Evolutionary conservation across 2,888 invertebrate genomes (phyloP), one percentile per base, ranked within the genome.

Genomic region (Itoplectis maculator): DNA sequence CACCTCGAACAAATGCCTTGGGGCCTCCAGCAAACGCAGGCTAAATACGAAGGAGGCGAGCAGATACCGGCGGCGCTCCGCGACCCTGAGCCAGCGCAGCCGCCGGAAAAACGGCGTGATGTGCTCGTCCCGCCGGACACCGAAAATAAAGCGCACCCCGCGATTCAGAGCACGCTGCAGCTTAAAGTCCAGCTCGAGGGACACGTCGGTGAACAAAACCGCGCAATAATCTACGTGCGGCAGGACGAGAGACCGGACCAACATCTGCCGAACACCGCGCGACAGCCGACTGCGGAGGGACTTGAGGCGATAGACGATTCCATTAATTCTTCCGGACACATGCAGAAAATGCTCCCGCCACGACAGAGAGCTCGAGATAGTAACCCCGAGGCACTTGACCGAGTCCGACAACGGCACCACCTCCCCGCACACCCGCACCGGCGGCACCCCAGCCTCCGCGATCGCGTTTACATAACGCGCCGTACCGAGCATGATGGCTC

Each of bases 71-170:
- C 63, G 63, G 15, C 40, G 63, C 40, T 37, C 8, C 1, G 40
- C 37, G 6, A 73, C 45, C 9, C 20, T 13, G 5, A 73, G 8
- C 66, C 66, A 56, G 3, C 8, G 18, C 0, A 66, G 29, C 23
- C 29, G 0, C 1, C 3, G 54, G 11, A 15, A 45, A 35, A 59
- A 56, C 9, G 68, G 68, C 15, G 76, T 68, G 8, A 76, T 66
- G 18, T 68, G 76, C 35, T 51, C 23, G 18, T 37, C 54, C 15
- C 47, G 11, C 23, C 65, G 15, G 2, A 68, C 51, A 2, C 35
- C 23, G n/a, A 66, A 68, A 0, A 68, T 56, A 29, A 76, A 76
- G 9, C 76, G 63, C 37, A 68, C 42, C 2, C 51, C 54, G n/a
- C 40, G 1, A 54, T 76, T 54, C 42, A 76, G 18, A 0, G 56